Conservation (phyloP, 1,140 invertebrate species). For the Nasonia longicornis region DNA sequence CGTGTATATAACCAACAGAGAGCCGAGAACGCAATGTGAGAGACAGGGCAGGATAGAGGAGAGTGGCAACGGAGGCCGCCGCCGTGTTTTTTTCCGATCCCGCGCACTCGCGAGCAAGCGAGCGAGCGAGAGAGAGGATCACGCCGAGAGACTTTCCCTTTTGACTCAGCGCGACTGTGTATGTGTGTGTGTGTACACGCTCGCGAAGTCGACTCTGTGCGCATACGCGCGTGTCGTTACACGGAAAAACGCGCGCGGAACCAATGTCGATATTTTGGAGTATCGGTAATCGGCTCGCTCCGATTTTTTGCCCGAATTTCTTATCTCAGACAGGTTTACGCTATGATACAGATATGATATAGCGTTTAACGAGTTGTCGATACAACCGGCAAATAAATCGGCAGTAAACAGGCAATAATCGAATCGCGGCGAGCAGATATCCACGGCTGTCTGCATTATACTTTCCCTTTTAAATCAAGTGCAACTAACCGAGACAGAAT, state of each 20-base stretch:
- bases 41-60: background rate
- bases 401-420: background rate
- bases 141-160: slow-evolving; percentile 36
- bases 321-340: background rate
- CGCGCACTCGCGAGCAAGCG: slow-evolving; percentile 29
- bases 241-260: background rate
- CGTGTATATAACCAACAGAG: background rate
- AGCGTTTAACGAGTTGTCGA: no score
- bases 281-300: background rate
- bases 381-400: background rate
- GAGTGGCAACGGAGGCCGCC: slow-evolving; percentile 14
- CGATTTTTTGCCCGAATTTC: background rate
- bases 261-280: background rate
- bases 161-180: background rate
- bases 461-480: slow-evolving; percentile 36
- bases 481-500: slow-evolving; percentile 24
- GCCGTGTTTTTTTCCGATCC: slow-evolving; percentile 13
- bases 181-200: background rate
- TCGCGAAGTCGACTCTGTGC: background rate
- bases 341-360: no score
- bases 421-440: background rate
- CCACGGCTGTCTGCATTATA: background rate
- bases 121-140: slow-evolving; percentile 30
- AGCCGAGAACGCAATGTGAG: background rate
- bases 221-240: background rate